A percentile compares a stretch with the other conserved stretches of the same genome.
phyloP scores from a whole-genome alignment of 2,797 vertebrate species.

The Tokudaia muenninki region DNA sequence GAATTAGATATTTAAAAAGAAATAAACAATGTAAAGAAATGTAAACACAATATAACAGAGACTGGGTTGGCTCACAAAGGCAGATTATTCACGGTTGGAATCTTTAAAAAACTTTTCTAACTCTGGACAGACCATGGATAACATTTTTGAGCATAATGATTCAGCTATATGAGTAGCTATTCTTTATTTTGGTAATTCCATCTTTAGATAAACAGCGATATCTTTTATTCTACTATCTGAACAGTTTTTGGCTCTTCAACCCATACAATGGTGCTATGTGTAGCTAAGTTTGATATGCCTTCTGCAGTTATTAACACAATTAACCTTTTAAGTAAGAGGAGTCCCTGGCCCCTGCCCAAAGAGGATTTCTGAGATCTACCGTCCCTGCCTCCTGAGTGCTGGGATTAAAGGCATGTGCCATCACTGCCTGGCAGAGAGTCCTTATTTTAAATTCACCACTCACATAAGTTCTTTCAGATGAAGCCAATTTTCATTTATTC shows the following conservation, averaged over 20 bases:
- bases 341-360: background rate
- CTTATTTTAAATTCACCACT: slow-evolving; percentile 38
- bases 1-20: background rate
- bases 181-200: slow-evolving; percentile 39
- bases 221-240: background rate
- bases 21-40: background rate
- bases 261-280: background rate
- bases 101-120: slow-evolving; percentile 7
- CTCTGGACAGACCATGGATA: background rate
- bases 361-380: background rate
- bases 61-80: background rate
- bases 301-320: slow-evolving; percentile 34
- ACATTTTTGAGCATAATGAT: background rate
- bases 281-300: background rate
- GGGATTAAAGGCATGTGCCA: background rate
- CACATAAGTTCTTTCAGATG: background rate
- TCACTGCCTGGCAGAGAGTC: background rate
- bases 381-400: background rate
- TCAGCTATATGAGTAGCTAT: background rate
- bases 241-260: background rate
- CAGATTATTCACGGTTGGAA: background rate
- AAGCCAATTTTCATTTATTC: background rate
- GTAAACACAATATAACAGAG: background rate
- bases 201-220: background rate
- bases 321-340: slow-evolving; percentile 8